A percentile compares a stretch with the other conserved stretches of the same genome.
phyloP scores from a whole-genome alignment of 1,140 invertebrate species.

The Hypothenemus hampei region DNA sequence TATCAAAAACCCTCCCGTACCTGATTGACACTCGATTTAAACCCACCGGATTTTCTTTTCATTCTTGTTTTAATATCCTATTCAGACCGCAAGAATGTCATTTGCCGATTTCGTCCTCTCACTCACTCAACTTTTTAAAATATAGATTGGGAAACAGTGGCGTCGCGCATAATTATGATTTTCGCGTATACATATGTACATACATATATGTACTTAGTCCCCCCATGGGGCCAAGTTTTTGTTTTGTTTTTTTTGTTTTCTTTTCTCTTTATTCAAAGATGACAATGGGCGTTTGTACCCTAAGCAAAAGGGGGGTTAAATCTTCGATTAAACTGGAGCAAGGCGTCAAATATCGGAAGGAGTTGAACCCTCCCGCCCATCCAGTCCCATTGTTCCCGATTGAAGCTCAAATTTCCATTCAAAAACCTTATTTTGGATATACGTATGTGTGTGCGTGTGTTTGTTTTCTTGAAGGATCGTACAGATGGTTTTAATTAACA shows the following conservation, averaged over 20 bases:
- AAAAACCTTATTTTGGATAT: constrained; percentile 30
- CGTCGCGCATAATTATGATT: too few species aligned
- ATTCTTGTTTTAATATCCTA: constrained; percentile 28
- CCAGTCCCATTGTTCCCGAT: constrained; percentile 13
- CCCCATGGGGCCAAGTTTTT: too few species aligned
- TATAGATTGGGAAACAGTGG: too few species aligned
- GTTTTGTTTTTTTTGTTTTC: too few species aligned
- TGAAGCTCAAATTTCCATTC: constrained; percentile 26
- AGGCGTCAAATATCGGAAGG: constrained; percentile 30
- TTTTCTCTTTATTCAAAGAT: too few species aligned
- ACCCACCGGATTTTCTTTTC: constrained; percentile 27
- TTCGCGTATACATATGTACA: too few species aligned
- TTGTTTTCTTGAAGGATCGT: constrained; percentile 26
- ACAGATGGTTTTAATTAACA: constrained; percentile 30
- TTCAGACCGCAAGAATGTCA: constrained; percentile 29
- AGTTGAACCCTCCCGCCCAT: constrained; percentile 12
- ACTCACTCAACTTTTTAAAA: too few species aligned
- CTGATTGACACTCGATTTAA: constrained; percentile 29
- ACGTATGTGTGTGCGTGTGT: too few species aligned
- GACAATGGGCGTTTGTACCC: too few species aligned
- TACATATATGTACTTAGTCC: too few species aligned
- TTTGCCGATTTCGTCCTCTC: constrained; percentile 28
- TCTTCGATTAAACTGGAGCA: constrained; percentile 28
- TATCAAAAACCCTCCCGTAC: constrained; percentile 9
- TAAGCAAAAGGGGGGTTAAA: too few species aligned